A percentile compares a stretch with the other conserved stretches of the same genome.
Evolutionary conservation across 2,888 invertebrate species (phyloP).

Genomic region (Trissonchulus sp.): DNA sequence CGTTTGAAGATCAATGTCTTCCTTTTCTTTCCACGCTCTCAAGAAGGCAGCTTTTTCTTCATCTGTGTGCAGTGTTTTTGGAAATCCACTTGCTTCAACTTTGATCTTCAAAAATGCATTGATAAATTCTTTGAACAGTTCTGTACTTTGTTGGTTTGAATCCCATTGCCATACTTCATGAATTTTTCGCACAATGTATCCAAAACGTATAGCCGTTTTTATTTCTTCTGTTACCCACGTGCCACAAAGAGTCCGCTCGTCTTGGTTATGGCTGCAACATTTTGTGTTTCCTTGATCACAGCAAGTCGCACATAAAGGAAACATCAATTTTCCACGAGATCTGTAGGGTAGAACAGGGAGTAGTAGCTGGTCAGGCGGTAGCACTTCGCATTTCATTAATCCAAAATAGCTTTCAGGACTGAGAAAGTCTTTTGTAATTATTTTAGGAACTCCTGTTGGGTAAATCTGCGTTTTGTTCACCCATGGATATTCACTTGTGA

Average conservation of each 20-base stretch:
- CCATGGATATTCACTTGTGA: neutral
- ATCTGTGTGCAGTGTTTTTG: neutral
- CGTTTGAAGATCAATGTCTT: neutral
- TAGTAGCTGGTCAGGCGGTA: neutral
- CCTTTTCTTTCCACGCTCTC: neutral
- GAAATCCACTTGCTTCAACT: constrained; percentile 5
- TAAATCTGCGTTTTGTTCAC: neutral
- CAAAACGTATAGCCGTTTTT: neutral
- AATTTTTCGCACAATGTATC: neutral
- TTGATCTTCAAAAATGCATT: constrained; percentile 16
- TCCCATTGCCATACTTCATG: constrained; percentile 16
- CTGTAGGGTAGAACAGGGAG: neutral
- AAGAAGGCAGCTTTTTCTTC: neutral
- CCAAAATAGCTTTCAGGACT: constrained; percentile 13
- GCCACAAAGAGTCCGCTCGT: neutral
- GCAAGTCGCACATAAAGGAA: neutral
- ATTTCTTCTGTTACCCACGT: neutral
- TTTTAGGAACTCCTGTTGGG: constrained; percentile 12
- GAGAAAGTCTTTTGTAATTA: constrained; percentile 1
- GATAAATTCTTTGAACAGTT: constrained; percentile 12
- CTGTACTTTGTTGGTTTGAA: neutral
- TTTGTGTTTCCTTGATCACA: neutral
- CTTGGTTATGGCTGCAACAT: neutral
- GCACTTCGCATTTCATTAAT: constrained; percentile 5
- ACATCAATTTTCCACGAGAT: neutral